Conservation (phyloP, 2,888 invertebrate species). For the Nephrotoma flavescens region DNA sequence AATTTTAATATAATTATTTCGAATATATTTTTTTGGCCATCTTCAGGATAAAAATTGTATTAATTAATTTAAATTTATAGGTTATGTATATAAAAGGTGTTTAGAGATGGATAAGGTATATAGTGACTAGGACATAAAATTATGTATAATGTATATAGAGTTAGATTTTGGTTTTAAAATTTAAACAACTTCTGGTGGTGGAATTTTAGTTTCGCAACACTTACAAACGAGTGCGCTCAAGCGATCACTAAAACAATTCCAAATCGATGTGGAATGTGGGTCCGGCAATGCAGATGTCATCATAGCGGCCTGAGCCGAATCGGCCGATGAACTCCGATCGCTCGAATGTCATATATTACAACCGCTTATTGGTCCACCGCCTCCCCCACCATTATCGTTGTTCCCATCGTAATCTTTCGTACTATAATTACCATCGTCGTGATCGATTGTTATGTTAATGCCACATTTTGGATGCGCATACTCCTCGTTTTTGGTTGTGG, state of each 20-base stretch:
- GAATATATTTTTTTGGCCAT: background rate
- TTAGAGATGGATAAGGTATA: background rate
- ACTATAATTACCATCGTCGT: background rate
- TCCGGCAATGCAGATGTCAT: constrained; percentile 9
- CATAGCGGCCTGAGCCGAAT: constrained; percentile 11
- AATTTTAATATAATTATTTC: background rate
- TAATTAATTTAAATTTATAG: background rate
- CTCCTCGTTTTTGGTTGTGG: constrained; percentile 23
- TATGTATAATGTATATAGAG: background rate
- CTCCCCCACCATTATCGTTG: background rate
- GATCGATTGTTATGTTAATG: background rate
- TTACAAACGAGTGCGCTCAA: constrained; percentile 29
- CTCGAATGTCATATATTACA: constrained; percentile 29
- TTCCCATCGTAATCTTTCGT: background rate
- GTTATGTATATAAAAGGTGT: background rate
- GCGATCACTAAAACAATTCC: constrained; percentile 29
- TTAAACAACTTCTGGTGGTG: constrained; percentile 32
- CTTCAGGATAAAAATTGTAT: background rate
- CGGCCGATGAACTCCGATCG: constrained; percentile 19
- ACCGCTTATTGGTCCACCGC: background rate
- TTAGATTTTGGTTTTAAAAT: background rate
- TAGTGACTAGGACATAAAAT: background rate
- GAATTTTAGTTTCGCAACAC: constrained; percentile 31
- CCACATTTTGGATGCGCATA: constrained; percentile 11
- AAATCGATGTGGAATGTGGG: constrained; percentile 16